Percentiles rank a stretch among this genome's conserved stretches.
These are phyloP conservation scores for Ciconia stormi DNA, from an alignment of 2,113 vertebrate species.

Conservation along the genomic window DNA sequence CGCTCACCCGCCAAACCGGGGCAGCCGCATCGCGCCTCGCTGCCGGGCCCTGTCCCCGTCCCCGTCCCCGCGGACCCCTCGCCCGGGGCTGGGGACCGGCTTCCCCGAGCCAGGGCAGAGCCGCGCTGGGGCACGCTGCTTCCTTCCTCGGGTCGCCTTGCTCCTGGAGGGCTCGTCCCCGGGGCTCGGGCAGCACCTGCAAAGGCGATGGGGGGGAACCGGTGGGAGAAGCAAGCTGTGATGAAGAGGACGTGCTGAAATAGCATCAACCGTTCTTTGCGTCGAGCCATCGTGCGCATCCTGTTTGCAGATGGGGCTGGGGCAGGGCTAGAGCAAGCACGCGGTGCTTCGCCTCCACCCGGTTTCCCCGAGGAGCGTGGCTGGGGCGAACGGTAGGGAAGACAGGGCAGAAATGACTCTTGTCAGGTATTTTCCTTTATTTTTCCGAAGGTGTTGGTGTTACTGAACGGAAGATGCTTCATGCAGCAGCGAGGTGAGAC, in stretches of 20 bases:
- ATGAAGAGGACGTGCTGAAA: neutral
- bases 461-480: neutral
- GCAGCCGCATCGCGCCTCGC: accelerated
- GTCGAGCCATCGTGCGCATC: accelerated
- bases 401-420: neutral
- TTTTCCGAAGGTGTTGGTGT: neutral
- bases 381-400: neutral
- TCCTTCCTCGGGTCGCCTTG: neutral
- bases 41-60: neutral
- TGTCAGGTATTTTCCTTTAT: neutral
- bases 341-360: accelerated
- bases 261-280: accelerated
- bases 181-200: neutral
- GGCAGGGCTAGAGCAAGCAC: neutral
- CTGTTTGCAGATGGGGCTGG: neutral
- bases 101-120: neutral
- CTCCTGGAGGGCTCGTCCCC: neutral
- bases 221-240: neutral
- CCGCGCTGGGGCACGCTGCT: neutral
- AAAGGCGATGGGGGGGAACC: accelerated
- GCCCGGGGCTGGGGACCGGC: accelerated
- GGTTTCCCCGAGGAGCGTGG: accelerated
- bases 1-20: accelerated
- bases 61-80: accelerated
- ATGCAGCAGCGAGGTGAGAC: accelerated